Evolutionary conservation across 2,113 vertebrate species (phyloP).

Genomic region (Periophthalmus modestus): DNA sequence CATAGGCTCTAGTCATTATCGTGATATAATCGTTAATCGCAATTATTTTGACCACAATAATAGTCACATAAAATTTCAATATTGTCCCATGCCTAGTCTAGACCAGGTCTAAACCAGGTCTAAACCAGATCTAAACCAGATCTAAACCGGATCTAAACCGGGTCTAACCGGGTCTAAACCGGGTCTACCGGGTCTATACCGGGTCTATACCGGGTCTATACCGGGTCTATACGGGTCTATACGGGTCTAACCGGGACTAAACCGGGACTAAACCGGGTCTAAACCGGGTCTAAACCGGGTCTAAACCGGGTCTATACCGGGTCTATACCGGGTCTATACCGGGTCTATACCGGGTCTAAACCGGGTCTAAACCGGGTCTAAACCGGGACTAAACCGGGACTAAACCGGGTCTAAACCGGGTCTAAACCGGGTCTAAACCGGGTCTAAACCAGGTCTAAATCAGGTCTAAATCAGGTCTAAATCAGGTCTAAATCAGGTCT

Average conservation of each 20-base stretch:
- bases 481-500: not conserved
- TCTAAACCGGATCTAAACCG: not conserved
- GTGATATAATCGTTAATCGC: no score
- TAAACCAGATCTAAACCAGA: no score
- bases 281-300: not conserved
- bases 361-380: no score
- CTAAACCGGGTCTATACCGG: not conserved
- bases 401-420: not conserved
- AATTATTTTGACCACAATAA: no score
- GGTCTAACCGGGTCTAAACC: not conserved
- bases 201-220: not conserved
- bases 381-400: no score
- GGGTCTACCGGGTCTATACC: not conserved
- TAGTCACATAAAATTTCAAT: no score
- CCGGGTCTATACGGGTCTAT: no score
- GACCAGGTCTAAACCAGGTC: not conserved
- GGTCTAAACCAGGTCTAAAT: not conserved
- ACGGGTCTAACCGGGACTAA: no score
- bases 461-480: no score
- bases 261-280: not conserved
- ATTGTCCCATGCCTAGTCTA: no score
- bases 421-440: not conserved
- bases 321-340: no score
- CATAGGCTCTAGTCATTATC: no score
- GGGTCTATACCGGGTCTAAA: not conserved